phyloP scores from a whole-genome alignment of 2,797 vertebrate species.

The Hydrophis major region DNA sequence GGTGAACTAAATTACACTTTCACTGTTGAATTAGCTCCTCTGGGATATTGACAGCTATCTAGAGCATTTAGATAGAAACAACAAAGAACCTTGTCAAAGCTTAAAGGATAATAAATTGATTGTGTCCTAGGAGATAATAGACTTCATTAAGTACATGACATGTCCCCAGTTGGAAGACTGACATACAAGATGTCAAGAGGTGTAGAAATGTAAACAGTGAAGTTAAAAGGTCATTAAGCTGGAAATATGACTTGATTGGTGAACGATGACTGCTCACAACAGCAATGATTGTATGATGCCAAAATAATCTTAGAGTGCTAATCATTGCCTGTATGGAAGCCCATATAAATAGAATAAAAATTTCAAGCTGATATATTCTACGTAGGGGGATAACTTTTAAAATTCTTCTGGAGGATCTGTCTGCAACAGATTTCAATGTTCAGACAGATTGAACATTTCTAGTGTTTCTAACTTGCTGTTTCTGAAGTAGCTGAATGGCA shows the following conservation, averaged over 20 bases:
- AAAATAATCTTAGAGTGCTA: background rate
- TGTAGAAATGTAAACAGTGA: background rate
- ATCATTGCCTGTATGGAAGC: background rate
- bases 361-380: background rate
- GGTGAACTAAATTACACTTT: background rate
- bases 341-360: background rate
- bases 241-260: background rate
- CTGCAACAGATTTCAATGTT: background rate
- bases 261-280: background rate
- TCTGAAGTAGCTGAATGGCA: background rate
- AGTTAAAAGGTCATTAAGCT: background rate
- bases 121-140: background rate
- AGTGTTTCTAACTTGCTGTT: background rate
- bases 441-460: background rate
- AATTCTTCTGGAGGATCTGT: background rate
- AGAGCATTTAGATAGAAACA: background rate
- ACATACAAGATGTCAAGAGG: background rate
- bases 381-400: background rate
- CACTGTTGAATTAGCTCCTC: background rate
- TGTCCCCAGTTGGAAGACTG: background rate
- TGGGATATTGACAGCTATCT: background rate
- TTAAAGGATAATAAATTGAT: background rate
- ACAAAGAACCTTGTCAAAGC: background rate
- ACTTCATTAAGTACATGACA: background rate
- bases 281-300: background rate